Evolutionary conservation across 2,113 vertebrate species (phyloP).

Genomic region (Spheniscus mendiculus): DNA sequence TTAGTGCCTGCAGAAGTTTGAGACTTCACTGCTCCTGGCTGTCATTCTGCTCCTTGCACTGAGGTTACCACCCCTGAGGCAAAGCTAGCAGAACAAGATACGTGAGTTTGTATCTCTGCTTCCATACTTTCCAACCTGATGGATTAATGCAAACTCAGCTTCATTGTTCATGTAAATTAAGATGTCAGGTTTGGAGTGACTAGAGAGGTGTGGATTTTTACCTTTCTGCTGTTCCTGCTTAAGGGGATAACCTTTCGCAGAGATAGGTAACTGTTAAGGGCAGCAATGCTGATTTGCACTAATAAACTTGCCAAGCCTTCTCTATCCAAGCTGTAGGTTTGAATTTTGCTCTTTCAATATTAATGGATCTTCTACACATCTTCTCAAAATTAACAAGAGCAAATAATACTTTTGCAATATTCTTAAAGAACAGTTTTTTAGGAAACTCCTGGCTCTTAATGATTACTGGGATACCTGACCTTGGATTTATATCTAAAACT

Average conservation of each 20-base stretch:
- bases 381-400: constrained; percentile 1
- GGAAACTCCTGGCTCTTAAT: not conserved
- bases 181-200: not conserved
- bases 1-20: not conserved
- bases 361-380: not conserved
- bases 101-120: not conserved
- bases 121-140: not conserved
- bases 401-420: not conserved
- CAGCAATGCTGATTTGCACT: not conserved
- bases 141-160: not conserved
- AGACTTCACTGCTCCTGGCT: not conserved
- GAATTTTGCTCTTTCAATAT: not conserved
- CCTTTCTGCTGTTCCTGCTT: not conserved
- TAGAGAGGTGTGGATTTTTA: not conserved
- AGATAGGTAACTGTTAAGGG: not conserved
- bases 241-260: not conserved
- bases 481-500: constrained; percentile 35
- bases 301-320: not conserved
- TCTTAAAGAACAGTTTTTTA: not conserved
- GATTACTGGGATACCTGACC: not conserved
- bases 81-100: not conserved
- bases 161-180: not conserved
- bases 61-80: not conserved
- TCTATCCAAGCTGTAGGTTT: not conserved
- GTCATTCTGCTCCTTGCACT: not conserved